phyloP scores from a whole-genome alignment of 2,113 vertebrate species.

The Eulacestoma nigropectus region DNA sequence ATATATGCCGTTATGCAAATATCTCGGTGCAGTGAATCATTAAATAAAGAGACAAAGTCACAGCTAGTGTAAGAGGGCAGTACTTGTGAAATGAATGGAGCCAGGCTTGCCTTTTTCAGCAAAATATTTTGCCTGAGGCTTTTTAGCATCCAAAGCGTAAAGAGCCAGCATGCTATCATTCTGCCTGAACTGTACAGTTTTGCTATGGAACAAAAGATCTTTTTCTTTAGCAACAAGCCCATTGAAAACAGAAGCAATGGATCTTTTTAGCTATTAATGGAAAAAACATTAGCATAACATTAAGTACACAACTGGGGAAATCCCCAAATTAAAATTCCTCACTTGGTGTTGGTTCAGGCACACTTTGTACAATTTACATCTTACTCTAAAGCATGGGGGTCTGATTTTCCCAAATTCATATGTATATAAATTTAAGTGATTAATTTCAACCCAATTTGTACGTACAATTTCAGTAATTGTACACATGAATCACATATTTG shows the following conservation, averaged over 20 bases:
- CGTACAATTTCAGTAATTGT: background rate
- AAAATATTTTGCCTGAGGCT: conserved; percentile 41
- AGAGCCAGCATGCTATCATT: background rate
- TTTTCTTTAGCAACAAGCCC: background rate
- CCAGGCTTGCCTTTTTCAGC: conserved; percentile 15
- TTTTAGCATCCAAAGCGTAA: background rate
- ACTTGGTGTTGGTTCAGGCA: background rate
- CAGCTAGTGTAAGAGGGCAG: background rate
- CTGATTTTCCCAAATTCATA: background rate
- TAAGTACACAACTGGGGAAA: conserved; percentile 17
- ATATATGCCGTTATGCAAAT: background rate
- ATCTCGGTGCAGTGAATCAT: background rate
- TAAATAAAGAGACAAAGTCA: conserved; percentile 33
- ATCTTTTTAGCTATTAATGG: conserved; percentile 19
- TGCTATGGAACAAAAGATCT: conserved; percentile 22
- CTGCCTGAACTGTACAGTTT: conserved; percentile 32
- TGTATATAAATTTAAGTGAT: background rate
- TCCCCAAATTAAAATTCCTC: conserved; percentile 19
- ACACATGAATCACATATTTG: background rate
- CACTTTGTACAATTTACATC: background rate
- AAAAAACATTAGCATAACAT: conserved; percentile 18
- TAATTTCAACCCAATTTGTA: background rate
- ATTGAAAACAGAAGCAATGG: background rate
- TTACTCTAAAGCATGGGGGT: background rate
- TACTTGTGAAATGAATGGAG: conserved; percentile 11